A percentile compares a stretch with the other conserved stretches of the same genome.
Conservation (phyloP, 2,797 vertebrate species). For the Peromyscus aztecus region DNA sequence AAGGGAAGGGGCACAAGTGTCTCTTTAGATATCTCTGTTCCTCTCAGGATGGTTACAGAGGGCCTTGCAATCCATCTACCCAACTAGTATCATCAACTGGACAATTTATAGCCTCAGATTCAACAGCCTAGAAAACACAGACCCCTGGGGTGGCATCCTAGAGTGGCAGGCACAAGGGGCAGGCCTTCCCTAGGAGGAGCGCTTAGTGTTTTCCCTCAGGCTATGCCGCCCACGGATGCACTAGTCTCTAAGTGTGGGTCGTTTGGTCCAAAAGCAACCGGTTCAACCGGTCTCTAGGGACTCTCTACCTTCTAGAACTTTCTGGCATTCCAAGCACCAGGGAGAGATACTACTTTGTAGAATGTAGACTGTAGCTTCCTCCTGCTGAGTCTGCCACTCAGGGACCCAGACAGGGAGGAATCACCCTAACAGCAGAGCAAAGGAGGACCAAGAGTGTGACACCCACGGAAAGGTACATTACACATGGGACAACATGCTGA, state of each 20-base stretch:
- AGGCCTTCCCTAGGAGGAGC: background rate
- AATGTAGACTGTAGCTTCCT: background rate
- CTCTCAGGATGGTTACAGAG: background rate
- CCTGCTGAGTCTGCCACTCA: background rate
- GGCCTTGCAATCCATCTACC: background rate
- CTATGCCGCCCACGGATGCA: background rate
- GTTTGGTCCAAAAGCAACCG: background rate
- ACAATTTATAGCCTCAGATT: background rate
- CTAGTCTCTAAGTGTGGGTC: background rate
- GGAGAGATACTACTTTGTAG: background rate
- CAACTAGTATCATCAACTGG: background rate
- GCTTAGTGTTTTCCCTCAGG: rapidly evolving
- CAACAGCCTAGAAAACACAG: background rate
- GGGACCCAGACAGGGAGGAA: background rate
- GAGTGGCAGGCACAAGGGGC: background rate
- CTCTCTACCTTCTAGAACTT: background rate
- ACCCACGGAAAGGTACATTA: background rate
- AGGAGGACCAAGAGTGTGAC: background rate
- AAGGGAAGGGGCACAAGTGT: background rate
- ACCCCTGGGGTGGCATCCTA: too few species aligned
- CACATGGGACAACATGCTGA: rapidly evolving
- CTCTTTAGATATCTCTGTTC: background rate
- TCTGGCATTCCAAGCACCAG: background rate
- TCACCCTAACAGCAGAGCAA: background rate
- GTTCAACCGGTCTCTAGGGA: background rate